Percentiles rank a stretch among this genome's conserved stretches.
phyloP scores from a whole-genome alignment of 2,888 invertebrate genomes.

The Ormia ochracea region DNA sequence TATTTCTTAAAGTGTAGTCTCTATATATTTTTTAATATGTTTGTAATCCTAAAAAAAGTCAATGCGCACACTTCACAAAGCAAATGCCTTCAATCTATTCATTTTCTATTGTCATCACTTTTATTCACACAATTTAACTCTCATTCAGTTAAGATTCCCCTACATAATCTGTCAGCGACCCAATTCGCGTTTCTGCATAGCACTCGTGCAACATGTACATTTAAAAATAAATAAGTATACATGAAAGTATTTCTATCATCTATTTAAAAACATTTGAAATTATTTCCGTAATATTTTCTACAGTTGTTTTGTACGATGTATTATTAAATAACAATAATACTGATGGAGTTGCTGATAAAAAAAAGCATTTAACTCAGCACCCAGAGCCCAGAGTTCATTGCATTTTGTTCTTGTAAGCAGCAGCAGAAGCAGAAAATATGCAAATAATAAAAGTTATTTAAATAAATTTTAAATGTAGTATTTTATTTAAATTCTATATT shows the following conservation, averaged over 20 bases:
- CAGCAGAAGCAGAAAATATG: background rate
- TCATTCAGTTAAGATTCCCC: constrained; percentile 24
- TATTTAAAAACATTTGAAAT: constrained; percentile 10
- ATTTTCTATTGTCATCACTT: constrained; percentile 10
- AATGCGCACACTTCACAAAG: constrained; percentile 6
- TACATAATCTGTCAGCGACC: constrained; percentile 50
- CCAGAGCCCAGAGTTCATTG: constrained; percentile 28
- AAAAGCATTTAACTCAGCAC: background rate
- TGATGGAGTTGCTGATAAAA: background rate
- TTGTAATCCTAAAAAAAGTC: no score
- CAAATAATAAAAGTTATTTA: background rate
- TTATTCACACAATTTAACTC: constrained; percentile 41
- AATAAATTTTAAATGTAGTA: constrained; percentile 1
- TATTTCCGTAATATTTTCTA: constrained; percentile 3
- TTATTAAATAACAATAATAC: constrained; percentile 5
- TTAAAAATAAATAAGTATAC: background rate
- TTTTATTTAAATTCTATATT: constrained; percentile 3
- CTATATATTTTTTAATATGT: no score
- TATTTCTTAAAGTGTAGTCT: no score
- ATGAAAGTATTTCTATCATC: background rate
- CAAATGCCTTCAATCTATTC: background rate
- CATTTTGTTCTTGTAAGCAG: background rate
- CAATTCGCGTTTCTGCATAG: constrained; percentile 2
- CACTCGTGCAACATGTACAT: background rate
- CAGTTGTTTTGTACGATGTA: background rate